Conservation (phyloP, 2,888 invertebrate species). For the Rhaphigaster nebulosa region DNA sequence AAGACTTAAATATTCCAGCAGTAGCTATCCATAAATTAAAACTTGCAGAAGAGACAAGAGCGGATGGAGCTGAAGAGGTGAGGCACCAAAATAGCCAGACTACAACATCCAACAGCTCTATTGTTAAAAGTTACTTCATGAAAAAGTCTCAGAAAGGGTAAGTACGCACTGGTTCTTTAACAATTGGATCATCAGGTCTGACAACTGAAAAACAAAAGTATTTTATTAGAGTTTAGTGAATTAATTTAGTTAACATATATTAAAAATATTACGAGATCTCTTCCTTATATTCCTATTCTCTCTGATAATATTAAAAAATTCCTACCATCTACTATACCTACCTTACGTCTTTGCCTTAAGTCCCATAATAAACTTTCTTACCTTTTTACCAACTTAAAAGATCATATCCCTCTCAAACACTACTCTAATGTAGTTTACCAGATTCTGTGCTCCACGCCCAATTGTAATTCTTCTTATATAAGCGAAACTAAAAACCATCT, state of each 20-base stretch:
- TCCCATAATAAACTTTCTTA: too few species aligned
- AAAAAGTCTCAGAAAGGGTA: conserved; percentile 26
- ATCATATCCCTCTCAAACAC: too few species aligned
- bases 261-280: too few species aligned
- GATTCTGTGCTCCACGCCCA: too few species aligned
- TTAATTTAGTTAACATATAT: background rate
- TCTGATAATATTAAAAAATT: too few species aligned
- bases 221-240: background rate
- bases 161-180: background rate
- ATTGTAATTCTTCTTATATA: too few species aligned
- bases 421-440: too few species aligned
- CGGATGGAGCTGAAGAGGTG: background rate
- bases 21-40: conserved; percentile 26
- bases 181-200: conserved; percentile 61
- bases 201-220: conserved; percentile 67
- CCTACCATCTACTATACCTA: too few species aligned
- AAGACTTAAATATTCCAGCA: background rate
- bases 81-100: background rate
- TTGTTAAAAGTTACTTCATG: background rate
- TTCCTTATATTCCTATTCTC: too few species aligned
- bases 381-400: too few species aligned
- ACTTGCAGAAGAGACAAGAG: conserved; percentile 30
- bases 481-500: too few species aligned
- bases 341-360: too few species aligned
- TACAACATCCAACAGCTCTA: background rate